Percentiles rank a stretch among this genome's conserved stretches.
These are phyloP conservation scores for Aulostomus chinensis DNA, from an alignment of 2,797 vertebrate species.

Conservation along the genomic window DNA sequence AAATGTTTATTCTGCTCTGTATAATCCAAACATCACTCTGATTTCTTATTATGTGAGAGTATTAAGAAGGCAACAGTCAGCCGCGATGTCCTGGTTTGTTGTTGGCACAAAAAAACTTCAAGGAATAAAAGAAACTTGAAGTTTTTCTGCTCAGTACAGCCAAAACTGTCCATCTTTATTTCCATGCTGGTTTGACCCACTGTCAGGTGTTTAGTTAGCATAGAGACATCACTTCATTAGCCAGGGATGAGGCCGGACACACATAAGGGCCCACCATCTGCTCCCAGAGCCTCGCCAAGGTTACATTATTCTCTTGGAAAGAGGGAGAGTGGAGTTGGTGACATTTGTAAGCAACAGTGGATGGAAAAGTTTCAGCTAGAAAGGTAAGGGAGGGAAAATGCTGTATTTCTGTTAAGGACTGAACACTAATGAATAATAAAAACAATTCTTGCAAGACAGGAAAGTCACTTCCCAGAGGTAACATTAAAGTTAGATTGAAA, in stretches of 20 bases:
- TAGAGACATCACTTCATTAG: slow-evolving; percentile 83
- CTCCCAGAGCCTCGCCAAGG: slow-evolving; percentile 73
- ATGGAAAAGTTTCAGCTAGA: slow-evolving; percentile 23
- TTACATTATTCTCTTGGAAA: slow-evolving; percentile 69
- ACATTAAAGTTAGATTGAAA: not conserved
- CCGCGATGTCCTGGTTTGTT: not conserved
- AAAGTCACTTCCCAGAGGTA: slow-evolving; percentile 10
- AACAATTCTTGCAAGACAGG: slow-evolving; percentile 1
- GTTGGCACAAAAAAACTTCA: not conserved
- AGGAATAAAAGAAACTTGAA: slow-evolving; percentile 26
- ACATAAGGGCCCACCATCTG: slow-evolving; percentile 80
- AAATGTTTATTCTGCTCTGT: too few relatives aligned
- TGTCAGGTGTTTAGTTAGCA: slow-evolving; percentile 82
- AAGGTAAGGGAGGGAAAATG: slow-evolving; percentile 15
- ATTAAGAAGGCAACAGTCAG: too few relatives aligned
- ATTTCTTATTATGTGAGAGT: too few relatives aligned
- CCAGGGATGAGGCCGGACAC: slow-evolving; percentile 65
- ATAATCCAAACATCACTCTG: too few relatives aligned
- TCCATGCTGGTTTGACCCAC: slow-evolving; percentile 61
- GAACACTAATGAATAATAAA: slow-evolving; percentile 24
- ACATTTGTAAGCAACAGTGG: slow-evolving; percentile 39
- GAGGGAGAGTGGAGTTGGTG: slow-evolving; percentile 25
- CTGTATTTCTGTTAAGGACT: too few relatives aligned
- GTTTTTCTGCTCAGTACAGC: slow-evolving; percentile 27
- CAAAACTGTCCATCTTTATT: slow-evolving; percentile 44